Percentiles rank a stretch among this genome's conserved stretches.
Evolutionary conservation across 2,113 vertebrate genomes (phyloP).

Genomic region (Bambusicola thoracicus): DNA sequence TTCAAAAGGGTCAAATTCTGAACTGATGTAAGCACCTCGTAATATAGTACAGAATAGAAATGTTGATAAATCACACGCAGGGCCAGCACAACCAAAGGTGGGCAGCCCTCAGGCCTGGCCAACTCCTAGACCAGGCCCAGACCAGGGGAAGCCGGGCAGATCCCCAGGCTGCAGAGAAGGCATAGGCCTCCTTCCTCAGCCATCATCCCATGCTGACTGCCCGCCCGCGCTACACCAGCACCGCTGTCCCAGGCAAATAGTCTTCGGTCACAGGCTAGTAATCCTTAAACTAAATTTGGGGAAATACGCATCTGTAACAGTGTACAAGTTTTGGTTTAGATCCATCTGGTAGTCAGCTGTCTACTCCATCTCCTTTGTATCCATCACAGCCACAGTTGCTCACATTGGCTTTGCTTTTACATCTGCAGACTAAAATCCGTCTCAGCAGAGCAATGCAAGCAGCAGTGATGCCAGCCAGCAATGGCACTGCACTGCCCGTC

Average conservation of each 20-base stretch:
- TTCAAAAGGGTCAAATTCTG: background rate
- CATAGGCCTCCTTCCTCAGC: background rate
- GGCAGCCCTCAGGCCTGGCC: accelerated
- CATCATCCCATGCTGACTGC: background rate
- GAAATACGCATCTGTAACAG: background rate
- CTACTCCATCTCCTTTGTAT: background rate
- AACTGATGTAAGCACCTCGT: background rate
- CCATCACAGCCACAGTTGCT: background rate
- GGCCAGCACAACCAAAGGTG: accelerated
- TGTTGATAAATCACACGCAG: background rate
- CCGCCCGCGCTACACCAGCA: background rate
- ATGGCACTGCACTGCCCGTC: background rate
- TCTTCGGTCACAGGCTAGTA: background rate
- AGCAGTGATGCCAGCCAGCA: background rate
- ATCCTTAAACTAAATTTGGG: background rate
- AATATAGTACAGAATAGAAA: background rate
- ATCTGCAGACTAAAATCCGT: background rate
- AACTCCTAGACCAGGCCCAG: accelerated
- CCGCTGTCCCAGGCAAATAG: background rate
- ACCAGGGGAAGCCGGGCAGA: background rate
- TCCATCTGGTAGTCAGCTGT: background rate
- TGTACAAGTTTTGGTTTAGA: background rate
- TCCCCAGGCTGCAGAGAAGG: background rate
- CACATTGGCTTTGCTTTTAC: background rate
- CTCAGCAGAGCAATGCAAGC: accelerated